Evolutionary conservation across 1,140 invertebrate genomes (phyloP), one percentile per base, ranked within the genome.

Genomic region (Eupristina koningsbergeri): DNA sequence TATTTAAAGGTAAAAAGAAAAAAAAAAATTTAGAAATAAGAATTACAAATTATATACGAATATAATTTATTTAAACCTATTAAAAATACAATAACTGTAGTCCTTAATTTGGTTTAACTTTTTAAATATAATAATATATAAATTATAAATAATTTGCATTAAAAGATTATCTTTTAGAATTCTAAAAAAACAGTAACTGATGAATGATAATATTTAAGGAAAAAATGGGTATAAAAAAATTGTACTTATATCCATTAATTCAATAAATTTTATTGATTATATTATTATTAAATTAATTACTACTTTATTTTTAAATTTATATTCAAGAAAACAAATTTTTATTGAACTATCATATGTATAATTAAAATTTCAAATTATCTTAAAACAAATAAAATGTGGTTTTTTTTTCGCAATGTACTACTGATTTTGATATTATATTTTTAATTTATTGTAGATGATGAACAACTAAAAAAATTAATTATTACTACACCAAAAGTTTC

Each of bases 401-500:
- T 15, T 50, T 50, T 15, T 50, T 1, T 13, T 50, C 2, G 17
- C 17, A 15, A 9, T 50, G 17, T 50, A 15, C 9, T 50, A 15
- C 8, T 50, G 2, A 13, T 50, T 50, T 50, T 13, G 6, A 45
- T 63, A 63, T 45, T 15, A 31, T 69, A 47, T 6, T 7, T 58
- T n/a, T 67, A 13, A 47, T 13, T 75, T 88, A 71, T 75, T 88
- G 67, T 73, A 89, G 87, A 89, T 84, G 83, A 87, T 34, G 87
- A 88, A 31, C 84, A 76, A 69, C 19, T 69, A 5, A 84, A 61
- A 39, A 74, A 86, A 39, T 34, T 71, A 45, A 75, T 41, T 63
- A n/a, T 45, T 67, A 19, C 26, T 79, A 58, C 53, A 61, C 71
- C 75, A 29, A 64, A 85, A 50, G 15, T 81, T 15, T 53, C 26